Conservation (phyloP, 2,113 vertebrate species). For the Sigmodon hispidus region DNA sequence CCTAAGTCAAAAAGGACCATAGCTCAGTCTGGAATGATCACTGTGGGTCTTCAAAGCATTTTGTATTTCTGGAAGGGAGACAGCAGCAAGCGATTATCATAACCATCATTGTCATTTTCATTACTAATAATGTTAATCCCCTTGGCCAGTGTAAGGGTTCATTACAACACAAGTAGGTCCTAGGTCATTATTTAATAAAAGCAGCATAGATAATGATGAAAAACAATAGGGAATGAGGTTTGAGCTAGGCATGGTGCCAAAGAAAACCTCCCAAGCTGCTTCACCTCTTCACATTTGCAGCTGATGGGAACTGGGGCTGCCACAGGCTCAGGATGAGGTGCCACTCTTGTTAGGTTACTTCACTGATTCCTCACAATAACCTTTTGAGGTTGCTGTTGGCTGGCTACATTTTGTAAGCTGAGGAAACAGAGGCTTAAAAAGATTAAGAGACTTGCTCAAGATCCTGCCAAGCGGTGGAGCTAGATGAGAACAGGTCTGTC, state of each 20-base stretch:
- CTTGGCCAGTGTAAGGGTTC: neutral
- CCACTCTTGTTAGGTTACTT: neutral
- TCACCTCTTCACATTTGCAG: neutral
- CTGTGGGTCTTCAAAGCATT: neutral
- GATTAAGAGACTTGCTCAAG: slow-evolving; percentile 50
- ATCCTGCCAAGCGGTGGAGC: slow-evolving; percentile 41
- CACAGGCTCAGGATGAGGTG: neutral
- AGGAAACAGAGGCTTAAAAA: slow-evolving; percentile 58
- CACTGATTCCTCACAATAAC: neutral
- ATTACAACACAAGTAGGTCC: slow-evolving; percentile 52
- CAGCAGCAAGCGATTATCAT: neutral
- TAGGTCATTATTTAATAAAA: slow-evolving; percentile 62
- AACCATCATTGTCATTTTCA: neutral
- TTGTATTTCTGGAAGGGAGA: slow-evolving; percentile 1
- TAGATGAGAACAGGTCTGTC: slow-evolving; percentile 62
- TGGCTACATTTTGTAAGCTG: slow-evolving; percentile 39
- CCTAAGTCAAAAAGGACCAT: slow-evolving; percentile 44
- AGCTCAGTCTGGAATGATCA: neutral
- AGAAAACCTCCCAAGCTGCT: neutral
- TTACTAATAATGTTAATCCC: neutral
- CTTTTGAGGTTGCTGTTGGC: neutral
- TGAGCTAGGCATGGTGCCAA: neutral
- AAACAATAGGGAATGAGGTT: neutral
- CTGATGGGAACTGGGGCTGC: neutral
- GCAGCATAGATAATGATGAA: neutral